Base-by-base conservation (phyloP, 2,113 vertebrate species). In the Etia nguti region DNA sequence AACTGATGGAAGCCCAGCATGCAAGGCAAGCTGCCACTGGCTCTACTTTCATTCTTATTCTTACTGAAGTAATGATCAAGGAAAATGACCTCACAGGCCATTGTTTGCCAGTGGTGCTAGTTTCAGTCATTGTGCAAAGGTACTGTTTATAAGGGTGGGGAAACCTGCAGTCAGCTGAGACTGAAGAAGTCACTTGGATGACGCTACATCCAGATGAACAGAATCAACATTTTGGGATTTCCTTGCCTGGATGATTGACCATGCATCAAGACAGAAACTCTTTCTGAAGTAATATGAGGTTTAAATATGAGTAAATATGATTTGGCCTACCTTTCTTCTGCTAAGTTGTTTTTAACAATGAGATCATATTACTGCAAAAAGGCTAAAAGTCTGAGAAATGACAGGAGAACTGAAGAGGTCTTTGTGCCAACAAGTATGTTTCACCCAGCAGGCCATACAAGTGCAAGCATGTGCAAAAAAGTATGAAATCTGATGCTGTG, bases 151-250 rank as follows among this genome's bases (percentile, higher is more conserved):
- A 65, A 62, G 6, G 9, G 59, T 20, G 29, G 16, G 16, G 29
- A 62, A 62, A 62, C 59, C 20, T 62, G 59, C 26, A 2, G 59
- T 36, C 18, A 62, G 31, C 31, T 62, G 1, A 62, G 59, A 62
- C 31, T n/a, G 59, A 62, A 62, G 59, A 62, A 62, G 31, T 62
- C 31, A 20, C 10, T 62, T 62, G 6, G 31, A 62, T 62, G 59
- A 62, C 1, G 0, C 0, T 36, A 6, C 6, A 0, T 62, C 59
- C 59, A 31, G 4, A 31, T 31, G 31, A 31, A 31, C 31, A 5
- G 31, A 31, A 31, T 31, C 31, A 31, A 31, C 31, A n/a, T 62
- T 31, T 12, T 36, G 31, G 0, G 18, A 36, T 65, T 36, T 36
- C 60, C 60, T 36, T 65, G 4, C 31, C 60, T 65, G 60, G 60